Conservation (phyloP, 2,797 vertebrate species). For the Etheostoma nigrum region DNA sequence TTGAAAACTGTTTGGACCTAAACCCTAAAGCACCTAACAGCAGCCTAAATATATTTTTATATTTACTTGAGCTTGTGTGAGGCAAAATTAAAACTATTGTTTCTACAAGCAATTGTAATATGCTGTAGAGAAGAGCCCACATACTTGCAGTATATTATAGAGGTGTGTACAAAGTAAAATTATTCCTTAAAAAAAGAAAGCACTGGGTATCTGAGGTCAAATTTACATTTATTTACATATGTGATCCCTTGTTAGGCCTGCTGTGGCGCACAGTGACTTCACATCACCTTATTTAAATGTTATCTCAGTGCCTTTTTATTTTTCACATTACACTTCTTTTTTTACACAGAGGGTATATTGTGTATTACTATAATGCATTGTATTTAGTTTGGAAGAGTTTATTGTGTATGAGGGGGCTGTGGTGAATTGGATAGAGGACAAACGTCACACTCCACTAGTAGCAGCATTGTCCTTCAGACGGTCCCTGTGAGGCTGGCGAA, state of each 20-base stretch:
- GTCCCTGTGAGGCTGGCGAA: constrained; percentile 76
- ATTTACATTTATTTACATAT: constrained; percentile 10
- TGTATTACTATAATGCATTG: constrained; percentile 40
- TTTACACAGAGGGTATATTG: constrained; percentile 26
- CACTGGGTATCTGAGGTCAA: constrained; percentile 1
- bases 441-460: constrained; percentile 79
- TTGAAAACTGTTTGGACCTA: constrained; percentile 6
- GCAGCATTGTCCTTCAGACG: constrained; percentile 82
- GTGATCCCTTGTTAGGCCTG: constrained; percentile 35
- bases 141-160: neutral
- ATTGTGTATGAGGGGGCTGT: constrained; percentile 66
- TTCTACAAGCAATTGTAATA: constrained; percentile 25
- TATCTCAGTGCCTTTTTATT: constrained; percentile 42
- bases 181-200: constrained; percentile 3
- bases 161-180: neutral
- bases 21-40: neutral
- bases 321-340: constrained; percentile 28
- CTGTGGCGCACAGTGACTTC: constrained; percentile 21
- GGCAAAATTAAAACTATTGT: constrained; percentile 26
- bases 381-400: constrained; percentile 51
- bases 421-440: constrained; percentile 80
- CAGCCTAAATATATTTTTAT: neutral
- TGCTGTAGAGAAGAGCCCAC: neutral
- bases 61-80: constrained; percentile 29
- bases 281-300: constrained; percentile 42